Evolutionary conservation across 2,797 vertebrate species (phyloP).

Genomic region (Babyrousa celebensis): DNA sequence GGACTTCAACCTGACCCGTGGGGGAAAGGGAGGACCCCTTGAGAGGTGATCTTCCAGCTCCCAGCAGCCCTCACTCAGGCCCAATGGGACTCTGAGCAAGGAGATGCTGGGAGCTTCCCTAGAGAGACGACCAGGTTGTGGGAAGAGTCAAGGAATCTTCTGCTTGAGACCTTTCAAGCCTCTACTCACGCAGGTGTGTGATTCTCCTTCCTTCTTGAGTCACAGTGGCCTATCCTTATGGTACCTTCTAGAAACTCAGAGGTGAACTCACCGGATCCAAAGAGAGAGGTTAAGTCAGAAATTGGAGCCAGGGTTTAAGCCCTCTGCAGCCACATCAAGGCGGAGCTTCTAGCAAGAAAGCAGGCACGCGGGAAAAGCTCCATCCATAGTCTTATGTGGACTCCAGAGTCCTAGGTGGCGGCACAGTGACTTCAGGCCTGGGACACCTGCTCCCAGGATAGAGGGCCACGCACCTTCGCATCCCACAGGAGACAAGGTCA

Average conservation of each 20-base stretch:
- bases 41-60: neutral
- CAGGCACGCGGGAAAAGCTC: neutral
- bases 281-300: slow-evolving; percentile 17
- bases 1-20: neutral
- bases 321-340: neutral
- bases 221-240: neutral
- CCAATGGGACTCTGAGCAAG: neutral
- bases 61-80: neutral
- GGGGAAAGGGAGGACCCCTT: neutral
- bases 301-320: neutral
- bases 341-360: neutral
- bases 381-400: no score
- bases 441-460: neutral
- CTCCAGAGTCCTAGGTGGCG: neutral
- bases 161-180: neutral
- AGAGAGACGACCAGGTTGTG: neutral
- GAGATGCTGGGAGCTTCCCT: neutral
- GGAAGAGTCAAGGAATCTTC: neutral
- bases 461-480: neutral
- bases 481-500: neutral
- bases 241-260: slow-evolving; percentile 4
- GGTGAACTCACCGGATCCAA: neutral
- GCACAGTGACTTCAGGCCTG: no score
- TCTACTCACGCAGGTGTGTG: neutral
- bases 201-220: neutral